A percentile compares a stretch with the other conserved stretches of the same genome.
Evolutionary conservation across 2,113 vertebrate species (phyloP).

Genomic region (Danio rerio): DNA sequence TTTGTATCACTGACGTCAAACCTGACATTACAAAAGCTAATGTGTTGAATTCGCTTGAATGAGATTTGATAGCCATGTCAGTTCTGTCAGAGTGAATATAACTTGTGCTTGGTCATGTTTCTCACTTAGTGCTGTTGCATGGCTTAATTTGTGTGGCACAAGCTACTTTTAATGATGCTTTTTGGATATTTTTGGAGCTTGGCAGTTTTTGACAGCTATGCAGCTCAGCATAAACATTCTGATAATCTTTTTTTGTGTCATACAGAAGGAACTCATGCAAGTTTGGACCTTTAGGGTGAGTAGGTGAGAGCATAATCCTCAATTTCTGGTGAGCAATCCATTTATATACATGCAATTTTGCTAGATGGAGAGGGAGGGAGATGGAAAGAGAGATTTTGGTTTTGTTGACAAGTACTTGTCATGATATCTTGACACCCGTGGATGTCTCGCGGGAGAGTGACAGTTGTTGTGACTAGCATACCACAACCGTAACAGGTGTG

Average conservation of each 20-base stretch:
- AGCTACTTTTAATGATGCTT: neutral
- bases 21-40: neutral
- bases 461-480: constrained; percentile 47
- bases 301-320: neutral
- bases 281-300: neutral
- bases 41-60: neutral
- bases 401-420: constrained; percentile 48
- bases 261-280: neutral
- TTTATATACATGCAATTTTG: neutral
- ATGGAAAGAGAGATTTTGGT: neutral
- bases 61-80: neutral
- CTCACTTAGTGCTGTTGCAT: neutral
- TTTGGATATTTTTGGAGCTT: neutral
- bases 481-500: constrained; percentile 25
- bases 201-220: neutral
- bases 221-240: neutral
- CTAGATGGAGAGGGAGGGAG: neutral
- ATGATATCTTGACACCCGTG: constrained; percentile 47
- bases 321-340: neutral
- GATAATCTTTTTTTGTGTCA: neutral
- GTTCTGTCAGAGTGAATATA: neutral
- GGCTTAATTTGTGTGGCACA: neutral
- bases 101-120: neutral
- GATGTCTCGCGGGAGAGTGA: constrained; percentile 31
- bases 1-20: constrained; percentile 4